phyloP scores from a whole-genome alignment of 2,113 vertebrate genomes.

The Oreochromis spilurus region DNA sequence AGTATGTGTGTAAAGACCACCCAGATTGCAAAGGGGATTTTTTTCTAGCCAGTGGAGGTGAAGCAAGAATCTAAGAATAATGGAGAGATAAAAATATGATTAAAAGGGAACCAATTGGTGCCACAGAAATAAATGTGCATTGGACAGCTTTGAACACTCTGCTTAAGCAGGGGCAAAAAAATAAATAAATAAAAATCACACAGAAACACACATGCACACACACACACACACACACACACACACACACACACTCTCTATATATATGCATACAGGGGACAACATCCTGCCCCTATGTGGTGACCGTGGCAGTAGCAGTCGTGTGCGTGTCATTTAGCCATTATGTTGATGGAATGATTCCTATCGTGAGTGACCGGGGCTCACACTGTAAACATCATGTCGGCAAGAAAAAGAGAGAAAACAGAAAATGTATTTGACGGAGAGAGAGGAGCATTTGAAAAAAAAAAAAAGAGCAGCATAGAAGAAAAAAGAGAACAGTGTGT shows the following conservation, averaged over 20 bases:
- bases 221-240: background rate
- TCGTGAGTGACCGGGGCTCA: slow-evolving; percentile 54
- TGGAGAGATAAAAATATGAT: slow-evolving; percentile 3
- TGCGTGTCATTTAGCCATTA: slow-evolving; percentile 69
- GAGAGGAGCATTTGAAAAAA: background rate
- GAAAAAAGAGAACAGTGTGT: background rate
- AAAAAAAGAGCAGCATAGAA: background rate
- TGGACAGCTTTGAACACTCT: background rate
- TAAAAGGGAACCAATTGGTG: background rate
- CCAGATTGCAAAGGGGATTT: slow-evolving; percentile 58
- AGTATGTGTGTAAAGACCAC: slow-evolving; percentile 62
- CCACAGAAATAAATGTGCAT: background rate
- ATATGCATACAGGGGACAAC: slow-evolving; percentile 7
- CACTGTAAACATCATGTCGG: slow-evolving; percentile 64
- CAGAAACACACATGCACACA: background rate
- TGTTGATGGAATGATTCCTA: slow-evolving; percentile 67
- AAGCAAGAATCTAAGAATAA: slow-evolving; percentile 40
- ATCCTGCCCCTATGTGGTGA: slow-evolving; percentile 34
- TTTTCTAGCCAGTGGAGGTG: slow-evolving; percentile 39
- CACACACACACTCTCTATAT: background rate
- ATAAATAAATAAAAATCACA: background rate
- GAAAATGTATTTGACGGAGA: background rate
- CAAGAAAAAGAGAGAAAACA: background rate
- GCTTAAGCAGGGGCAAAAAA: background rate
- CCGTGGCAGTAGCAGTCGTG: slow-evolving; percentile 46